These are phyloP conservation scores for Hiodon tergisus DNA, from an alignment of 2,113 vertebrate species.

Conservation along the genomic window DNA sequence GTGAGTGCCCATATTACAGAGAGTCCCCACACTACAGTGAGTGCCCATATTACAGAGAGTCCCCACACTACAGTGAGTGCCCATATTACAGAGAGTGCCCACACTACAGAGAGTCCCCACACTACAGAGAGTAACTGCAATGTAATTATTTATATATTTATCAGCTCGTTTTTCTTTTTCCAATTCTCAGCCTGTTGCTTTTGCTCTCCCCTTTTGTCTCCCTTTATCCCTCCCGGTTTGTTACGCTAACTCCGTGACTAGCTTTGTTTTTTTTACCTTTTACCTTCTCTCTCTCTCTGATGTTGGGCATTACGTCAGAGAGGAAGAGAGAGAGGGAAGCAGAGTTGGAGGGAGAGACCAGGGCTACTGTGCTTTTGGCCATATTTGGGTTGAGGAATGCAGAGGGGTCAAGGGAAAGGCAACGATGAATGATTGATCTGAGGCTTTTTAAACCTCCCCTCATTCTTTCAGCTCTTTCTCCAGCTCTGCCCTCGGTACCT, in stretches of 20 bases:
- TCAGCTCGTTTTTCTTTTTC: too few species aligned
- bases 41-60: too few species aligned
- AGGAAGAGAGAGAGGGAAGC: not conserved
- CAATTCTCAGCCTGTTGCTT: too few species aligned
- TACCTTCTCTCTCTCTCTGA: not conserved
- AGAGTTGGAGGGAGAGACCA: not conserved
- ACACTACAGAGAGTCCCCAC: too few species aligned
- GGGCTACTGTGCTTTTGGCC: slow-evolving; percentile 7
- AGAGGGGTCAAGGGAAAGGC: slow-evolving; percentile 10
- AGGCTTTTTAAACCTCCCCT: not conserved
- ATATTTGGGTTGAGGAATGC: slow-evolving; percentile 17
- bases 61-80: too few species aligned
- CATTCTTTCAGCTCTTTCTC: not conserved
- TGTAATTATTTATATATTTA: too few species aligned
- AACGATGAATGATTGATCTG: slow-evolving; percentile 13
- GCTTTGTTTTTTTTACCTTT: slow-evolving; percentile 2
- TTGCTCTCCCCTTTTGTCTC: too few species aligned
- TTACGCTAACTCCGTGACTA: not conserved
- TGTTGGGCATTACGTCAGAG: not conserved
- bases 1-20: too few species aligned
- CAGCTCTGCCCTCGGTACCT: not conserved
- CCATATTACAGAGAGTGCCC: too few species aligned
- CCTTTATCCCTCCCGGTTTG: not conserved
- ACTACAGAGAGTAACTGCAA: too few species aligned
- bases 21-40: too few species aligned